A percentile compares a stretch with the other conserved stretches of the same genome.
phyloP scores from a whole-genome alignment of 2,113 vertebrate species.

The Myrmophylax atrothorax region DNA sequence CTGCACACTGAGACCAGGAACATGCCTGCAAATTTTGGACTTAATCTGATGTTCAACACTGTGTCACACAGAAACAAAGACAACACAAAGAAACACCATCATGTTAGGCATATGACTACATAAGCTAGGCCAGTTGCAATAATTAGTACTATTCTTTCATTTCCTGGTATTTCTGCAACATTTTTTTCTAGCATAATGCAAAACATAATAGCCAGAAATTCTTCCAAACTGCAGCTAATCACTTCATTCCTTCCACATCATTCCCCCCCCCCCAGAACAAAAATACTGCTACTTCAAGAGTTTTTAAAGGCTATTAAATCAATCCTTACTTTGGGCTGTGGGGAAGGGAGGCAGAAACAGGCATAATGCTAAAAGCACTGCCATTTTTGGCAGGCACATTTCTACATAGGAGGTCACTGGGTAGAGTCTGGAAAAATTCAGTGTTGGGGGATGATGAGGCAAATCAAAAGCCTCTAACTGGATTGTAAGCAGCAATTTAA shows the following conservation, averaged over 20 bases:
- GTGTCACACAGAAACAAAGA: constrained; percentile 42
- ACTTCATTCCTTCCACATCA: background rate
- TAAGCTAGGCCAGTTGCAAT: background rate
- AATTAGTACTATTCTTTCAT: background rate
- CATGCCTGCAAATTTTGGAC: background rate
- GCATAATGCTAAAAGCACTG: background rate
- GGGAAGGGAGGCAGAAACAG: background rate
- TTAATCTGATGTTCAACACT: constrained; percentile 13
- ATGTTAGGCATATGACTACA: background rate
- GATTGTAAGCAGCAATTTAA: background rate
- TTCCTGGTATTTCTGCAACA: background rate
- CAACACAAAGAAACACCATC: constrained; percentile 50
- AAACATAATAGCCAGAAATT: background rate
- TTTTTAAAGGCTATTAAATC: background rate
- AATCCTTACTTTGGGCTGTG: background rate
- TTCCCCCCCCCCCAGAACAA: background rate
- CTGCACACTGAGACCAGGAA: background rate
- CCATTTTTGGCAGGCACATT: background rate
- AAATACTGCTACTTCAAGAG: background rate
- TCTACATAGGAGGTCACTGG: background rate
- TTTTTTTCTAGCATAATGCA: background rate
- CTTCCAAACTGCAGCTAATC: background rate
- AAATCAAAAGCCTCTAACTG: background rate
- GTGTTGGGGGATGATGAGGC: background rate
- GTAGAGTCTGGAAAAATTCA: background rate